Base-by-base conservation (phyloP, 2,888 invertebrate species). In the Cryptocheilus praepositus region DNA sequence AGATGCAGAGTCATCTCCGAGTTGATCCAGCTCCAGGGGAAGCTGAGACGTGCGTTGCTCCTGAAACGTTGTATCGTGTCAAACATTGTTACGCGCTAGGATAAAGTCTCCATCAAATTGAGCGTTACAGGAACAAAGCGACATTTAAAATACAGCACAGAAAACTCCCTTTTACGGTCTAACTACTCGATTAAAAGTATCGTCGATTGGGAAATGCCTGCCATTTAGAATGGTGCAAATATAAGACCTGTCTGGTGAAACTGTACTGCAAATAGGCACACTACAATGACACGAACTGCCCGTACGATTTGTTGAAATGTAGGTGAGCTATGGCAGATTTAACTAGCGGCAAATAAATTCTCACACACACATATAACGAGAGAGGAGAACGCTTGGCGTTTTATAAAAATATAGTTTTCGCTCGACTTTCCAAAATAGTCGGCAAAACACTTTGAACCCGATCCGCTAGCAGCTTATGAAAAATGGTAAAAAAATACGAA, bases 11-110 rank as follows among this genome's bases (percentile, higher is more conserved):
- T 96, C 96, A 95, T 96, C 96, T 94, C 88, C 90, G 83, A 89
- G 89, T 88, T 89, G 89, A 86, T 95, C 96, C 93, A 94, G 92
- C 91, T 95, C 95, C 93, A 95, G 94, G 87, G 94, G 95, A 91
- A 94, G 93, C 91, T 95, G 95, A 86, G 95, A 95, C 89, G 94
- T 94, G 92, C 95, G 95, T 91, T 94, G 95, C 93, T 96, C 95
- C 96, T 95, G 89, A 64, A 90, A 88, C 85, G 85, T 64, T 63
- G 72, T 66, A 77, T 60, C 53, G 57, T 62, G 67, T 61, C 72
- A 61, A 11, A 36, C 13, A 36, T 4, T 36, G 7, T 11, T 36
- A 2, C 1, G 11, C 70, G 70, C 61, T 19, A 1, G 4, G 1
- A 3, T 45, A 25, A 15, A n/a, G n/a, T 59, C 19, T 4, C 45